Evolutionary conservation across 2,888 invertebrate genomes (phyloP).

Genomic region (Luffia ferchaultella): DNA sequence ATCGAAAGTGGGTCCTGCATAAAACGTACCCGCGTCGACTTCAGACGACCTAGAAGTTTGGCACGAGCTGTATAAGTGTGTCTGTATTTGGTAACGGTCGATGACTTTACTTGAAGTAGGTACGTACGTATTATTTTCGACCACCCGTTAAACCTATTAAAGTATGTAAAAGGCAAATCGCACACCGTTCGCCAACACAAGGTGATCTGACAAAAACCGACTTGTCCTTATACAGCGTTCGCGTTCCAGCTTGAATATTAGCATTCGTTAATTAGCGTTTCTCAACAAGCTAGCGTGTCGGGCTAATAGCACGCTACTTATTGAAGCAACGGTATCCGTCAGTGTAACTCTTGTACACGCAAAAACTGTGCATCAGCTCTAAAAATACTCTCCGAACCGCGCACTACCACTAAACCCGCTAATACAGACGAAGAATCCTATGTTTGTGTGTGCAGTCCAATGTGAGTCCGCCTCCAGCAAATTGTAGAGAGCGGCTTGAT

Average conservation of each 20-base stretch:
- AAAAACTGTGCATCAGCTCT: conserved; percentile 57
- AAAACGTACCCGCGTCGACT: too few species aligned
- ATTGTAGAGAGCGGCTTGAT: conserved; percentile 10
- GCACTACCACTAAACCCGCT: conserved; percentile 19
- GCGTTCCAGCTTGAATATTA: not conserved
- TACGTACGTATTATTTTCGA: not conserved
- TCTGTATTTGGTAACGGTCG: too few species aligned
- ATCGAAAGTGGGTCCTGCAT: too few species aligned
- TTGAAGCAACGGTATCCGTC: conserved; percentile 28
- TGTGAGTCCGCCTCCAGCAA: conserved; percentile 36
- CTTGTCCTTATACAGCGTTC: not conserved
- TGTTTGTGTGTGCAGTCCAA: conserved; percentile 33
- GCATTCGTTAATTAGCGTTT: not conserved
- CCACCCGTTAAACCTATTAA: too few species aligned
- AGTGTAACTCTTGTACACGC: conserved; percentile 26
- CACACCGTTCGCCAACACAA: not conserved
- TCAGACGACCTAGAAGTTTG: too few species aligned
- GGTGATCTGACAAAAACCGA: not conserved
- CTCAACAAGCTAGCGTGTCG: not conserved
- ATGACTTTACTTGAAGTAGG: too few species aligned
- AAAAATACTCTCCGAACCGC: conserved; percentile 39
- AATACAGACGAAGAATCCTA: conserved; percentile 11
- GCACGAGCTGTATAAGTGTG: too few species aligned
- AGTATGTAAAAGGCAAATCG: not conserved
- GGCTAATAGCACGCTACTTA: conserved; percentile 11